Conservation (phyloP, 2,797 vertebrate species). For the Enteromius treurensis region DNA sequence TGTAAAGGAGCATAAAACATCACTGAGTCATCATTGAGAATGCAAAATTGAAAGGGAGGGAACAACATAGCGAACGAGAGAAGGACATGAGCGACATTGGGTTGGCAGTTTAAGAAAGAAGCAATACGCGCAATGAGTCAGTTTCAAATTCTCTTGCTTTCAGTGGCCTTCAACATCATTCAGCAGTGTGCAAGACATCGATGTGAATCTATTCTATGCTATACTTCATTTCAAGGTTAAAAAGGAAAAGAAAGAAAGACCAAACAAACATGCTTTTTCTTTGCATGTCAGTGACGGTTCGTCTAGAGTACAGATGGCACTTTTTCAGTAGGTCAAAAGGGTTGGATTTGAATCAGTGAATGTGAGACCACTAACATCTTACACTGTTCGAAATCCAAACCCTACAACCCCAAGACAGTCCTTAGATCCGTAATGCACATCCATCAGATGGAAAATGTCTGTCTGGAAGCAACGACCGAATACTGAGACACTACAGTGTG, state of each 20-base stretch:
- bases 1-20: conserved; percentile 43
- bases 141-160: conserved; percentile 42
- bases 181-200: conserved; percentile 37
- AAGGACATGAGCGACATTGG: conserved; percentile 1
- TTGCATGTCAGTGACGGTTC: conserved; percentile 34
- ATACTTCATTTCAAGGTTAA: conserved; percentile 50
- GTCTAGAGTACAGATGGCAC: conserved; percentile 50
- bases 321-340: conserved; percentile 51
- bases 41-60: conserved; percentile 17
- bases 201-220: conserved; percentile 36
- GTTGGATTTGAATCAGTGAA: conserved; percentile 30
- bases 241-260: conserved; percentile 29
- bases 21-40: conserved; percentile 33
- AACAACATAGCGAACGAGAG: conserved; percentile 26
- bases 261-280: conserved; percentile 21
- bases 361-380: conserved; percentile 14
- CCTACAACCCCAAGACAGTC: conserved; percentile 25
- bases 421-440: conserved; percentile 35
- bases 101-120: conserved; percentile 27
- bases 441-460: conserved; percentile 42
- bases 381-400: conserved; percentile 27
- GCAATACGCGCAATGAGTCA: conserved; percentile 33
- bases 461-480: conserved; percentile 40
- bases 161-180: conserved; percentile 44
- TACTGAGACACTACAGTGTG: conserved; percentile 54